Base-by-base conservation (phyloP, 2,113 vertebrate genomes). In the Dasyprocta punctata region DNA sequence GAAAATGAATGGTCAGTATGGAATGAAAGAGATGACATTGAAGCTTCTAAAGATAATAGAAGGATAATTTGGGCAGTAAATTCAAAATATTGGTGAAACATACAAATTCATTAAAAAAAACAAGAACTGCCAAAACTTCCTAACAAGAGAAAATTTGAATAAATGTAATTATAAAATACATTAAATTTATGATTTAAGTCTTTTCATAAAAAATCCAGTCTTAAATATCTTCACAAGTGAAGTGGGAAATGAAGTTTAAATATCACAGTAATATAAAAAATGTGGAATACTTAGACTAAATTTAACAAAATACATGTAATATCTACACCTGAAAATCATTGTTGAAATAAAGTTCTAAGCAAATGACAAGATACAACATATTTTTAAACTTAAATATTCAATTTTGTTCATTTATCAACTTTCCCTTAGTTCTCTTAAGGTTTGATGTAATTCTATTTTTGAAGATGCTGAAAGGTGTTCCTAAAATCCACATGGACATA, bases 401-500 rank as follows among this genome's bases (percentile, higher is more conserved):
- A 3, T 86, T 67, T 63, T 65, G 17, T 67, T 52, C 90, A 92
- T 28, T 63, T 85, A 30, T 22, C 33, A 12, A 11, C 41, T 77
- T 67, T 83, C 86, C 19, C 49, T 14, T 47, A 83, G 38, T 44
- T 10, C 44, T 77, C 49, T 47, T 80, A 14, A 65, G 24, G 56
- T 58, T 83, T 38, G 69, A 17, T 52, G 4, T 20, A 77, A 41
- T 61, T 17, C 12, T 77, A 88, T 61, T 61, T 90, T 65, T 90
- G 77, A 73, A 84, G 36, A 83, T 33, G 33, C 28, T 30, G n/a
- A 77, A 54, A 89, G 22, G 36, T 41, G 61, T 83, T 41, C 78
- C 49, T 90, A 82, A 84, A 96, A 88, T 87, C 92, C 60, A 71
- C 78, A 24, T 52, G 36, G 78, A 49, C 41, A 80, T n/a, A 13